Conservation (phyloP, 2,797 vertebrate species). For the Muscicapa comitata region DNA sequence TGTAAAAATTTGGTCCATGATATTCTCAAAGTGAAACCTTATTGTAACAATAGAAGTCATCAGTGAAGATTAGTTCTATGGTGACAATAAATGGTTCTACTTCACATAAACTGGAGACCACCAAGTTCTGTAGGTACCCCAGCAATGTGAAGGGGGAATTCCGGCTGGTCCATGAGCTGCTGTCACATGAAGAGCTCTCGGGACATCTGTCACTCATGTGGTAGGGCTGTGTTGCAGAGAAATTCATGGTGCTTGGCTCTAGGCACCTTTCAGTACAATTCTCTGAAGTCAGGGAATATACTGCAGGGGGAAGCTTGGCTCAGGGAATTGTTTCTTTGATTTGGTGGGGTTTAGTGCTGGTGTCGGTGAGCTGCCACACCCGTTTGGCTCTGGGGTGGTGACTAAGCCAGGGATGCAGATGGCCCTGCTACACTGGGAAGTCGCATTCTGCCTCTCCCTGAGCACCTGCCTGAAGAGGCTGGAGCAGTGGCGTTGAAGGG, state of each 20-base stretch:
- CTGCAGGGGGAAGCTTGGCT: not conserved
- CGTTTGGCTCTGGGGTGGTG: not conserved
- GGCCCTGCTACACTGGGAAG: not conserved
- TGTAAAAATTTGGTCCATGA: not conserved
- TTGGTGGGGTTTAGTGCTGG: not conserved
- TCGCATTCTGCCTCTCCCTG: not conserved
- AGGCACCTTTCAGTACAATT: accelerated
- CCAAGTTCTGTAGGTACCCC: not conserved
- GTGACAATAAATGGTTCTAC: not conserved
- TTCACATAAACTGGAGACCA: not conserved
- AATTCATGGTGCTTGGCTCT: accelerated
- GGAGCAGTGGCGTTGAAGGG: not conserved
- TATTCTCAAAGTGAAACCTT: not conserved
- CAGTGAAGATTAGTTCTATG: accelerated
- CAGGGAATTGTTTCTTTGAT: not conserved
- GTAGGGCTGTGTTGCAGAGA: not conserved
- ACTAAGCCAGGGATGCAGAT: not conserved
- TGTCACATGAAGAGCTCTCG: not conserved
- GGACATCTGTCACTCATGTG: not conserved
- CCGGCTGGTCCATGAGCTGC: not conserved
- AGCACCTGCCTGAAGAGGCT: not conserved
- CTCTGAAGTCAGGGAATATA: not conserved
- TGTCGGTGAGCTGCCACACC: accelerated
- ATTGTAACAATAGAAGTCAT: not conserved
- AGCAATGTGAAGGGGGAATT: accelerated